Evolutionary conservation across 2,113 vertebrate genomes (phyloP), one percentile per base, ranked within the genome.

Genomic region (Chrysemys picta): DNA sequence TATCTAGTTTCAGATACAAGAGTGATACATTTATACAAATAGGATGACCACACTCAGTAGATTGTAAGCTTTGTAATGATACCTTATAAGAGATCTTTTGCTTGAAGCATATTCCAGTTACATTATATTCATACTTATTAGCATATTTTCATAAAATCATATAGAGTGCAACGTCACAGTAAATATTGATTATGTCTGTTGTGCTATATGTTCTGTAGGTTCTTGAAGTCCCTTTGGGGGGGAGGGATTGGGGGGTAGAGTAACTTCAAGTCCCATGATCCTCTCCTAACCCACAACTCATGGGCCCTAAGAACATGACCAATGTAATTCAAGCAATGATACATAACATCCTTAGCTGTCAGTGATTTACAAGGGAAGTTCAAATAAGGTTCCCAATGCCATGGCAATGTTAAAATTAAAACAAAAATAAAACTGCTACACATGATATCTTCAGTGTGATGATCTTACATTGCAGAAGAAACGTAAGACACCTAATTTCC

Each of bases 251-350:
- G 8, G 8, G n/a, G n/a, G 65, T 17, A 2, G 3, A 47, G 1
- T 11, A 53, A 16, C 38, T 49, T 29, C 35, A 0, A 10, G 50
- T 35, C 49, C 4, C 27, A 22, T 79, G 69, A 13, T 9, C 8
- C 0, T 54, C 88, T 72, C 4, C 2, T 14, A 8, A 50, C 12
- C 2, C 2, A 0, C 25, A 65, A 14, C 42, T 92, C n/a, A 3
- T 10, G 62, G 79, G 25, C 86, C 80, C 57, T 52, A 82, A 53
- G 82, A 57, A 10, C n/a, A 17, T 56, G 88, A 24, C 82, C 93
- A 1, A 78, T n/a, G 54, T 53, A 21, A n/a, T n/a, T 42, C 52
- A 59, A 88, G 54, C 81, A 78, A 6, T 29, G 82, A 35, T 49
- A 42, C 3, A 31, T 1, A 35, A 80, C 14, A 11, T 53, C 21